These are phyloP conservation scores for Botrylloides violaceus DNA, from an alignment of 23 tunicate genomes.

Conservation along the genomic window DNA sequence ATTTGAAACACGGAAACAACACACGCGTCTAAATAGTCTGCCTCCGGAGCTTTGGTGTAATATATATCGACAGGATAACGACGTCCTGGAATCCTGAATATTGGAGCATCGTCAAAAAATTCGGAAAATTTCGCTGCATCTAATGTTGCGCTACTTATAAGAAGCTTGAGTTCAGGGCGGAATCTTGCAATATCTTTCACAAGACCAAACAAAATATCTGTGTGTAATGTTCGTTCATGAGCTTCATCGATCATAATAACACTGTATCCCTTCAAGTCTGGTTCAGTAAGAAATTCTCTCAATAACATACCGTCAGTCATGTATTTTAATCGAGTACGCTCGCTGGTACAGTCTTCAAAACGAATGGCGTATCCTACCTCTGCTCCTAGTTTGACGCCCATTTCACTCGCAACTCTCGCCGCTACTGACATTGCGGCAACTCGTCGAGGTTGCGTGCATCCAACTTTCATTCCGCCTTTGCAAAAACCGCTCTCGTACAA, in stretches of 20 bases:
- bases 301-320: slow-evolving; percentile 98
- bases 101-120: slow-evolving; percentile 97
- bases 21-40: slow-evolving; percentile 92
- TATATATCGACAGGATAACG: slow-evolving; percentile 96
- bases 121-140: slow-evolving; percentile 96
- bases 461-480: slow-evolving; percentile 73
- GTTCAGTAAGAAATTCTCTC: slow-evolving; percentile 90
- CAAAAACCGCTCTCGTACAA: slow-evolving; percentile 82
- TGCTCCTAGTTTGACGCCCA: slow-evolving; percentile 89
- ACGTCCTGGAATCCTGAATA: slow-evolving; percentile 94
- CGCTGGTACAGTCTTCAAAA: slow-evolving; percentile 91
- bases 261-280: slow-evolving; percentile 87
- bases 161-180: slow-evolving; percentile 86
- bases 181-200: slow-evolving; percentile 91
- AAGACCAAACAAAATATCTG: slow-evolving; percentile 85
- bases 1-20: slow-evolving; percentile 96
- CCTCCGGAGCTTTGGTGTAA: slow-evolving; percentile 97
- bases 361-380: slow-evolving; percentile 86
- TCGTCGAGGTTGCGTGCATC: slow-evolving; percentile 97
- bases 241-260: slow-evolving; percentile 98
- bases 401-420: slow-evolving; percentile 83
- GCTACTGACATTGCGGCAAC: slow-evolving; percentile 99
- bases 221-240: slow-evolving; percentile 93
- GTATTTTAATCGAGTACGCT: slow-evolving; percentile 82
- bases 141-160: slow-evolving; percentile 88